A percentile compares a stretch with the other conserved stretches of the same genome.
Evolutionary conservation across 2,888 invertebrate species (phyloP).

Genomic region (Heterodera filipjevi): DNA sequence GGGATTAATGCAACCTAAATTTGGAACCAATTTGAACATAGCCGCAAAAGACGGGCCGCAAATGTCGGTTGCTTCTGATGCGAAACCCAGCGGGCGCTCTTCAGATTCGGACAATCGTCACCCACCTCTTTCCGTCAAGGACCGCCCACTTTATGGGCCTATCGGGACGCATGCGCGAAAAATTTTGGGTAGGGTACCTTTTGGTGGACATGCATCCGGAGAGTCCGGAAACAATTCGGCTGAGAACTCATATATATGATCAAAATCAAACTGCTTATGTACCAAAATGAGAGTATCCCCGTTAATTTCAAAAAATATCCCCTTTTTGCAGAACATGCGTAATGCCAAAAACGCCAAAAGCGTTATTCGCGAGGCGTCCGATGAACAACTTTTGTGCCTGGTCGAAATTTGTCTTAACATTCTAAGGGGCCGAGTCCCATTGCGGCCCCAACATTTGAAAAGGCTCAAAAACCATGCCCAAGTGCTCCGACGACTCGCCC

Average conservation of each 20-base stretch:
- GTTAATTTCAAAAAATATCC: neutral
- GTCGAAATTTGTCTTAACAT: no score
- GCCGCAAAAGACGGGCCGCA: no score
- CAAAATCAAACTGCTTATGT: neutral
- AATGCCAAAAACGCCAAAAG: neutral
- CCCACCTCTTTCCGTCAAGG: constrained; percentile 30
- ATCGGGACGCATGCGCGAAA: constrained; percentile 16
- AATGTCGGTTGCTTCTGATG: constrained; percentile 34
- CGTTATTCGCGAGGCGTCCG: neutral
- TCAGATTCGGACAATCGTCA: constrained; percentile 26
- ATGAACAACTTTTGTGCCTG: constrained; percentile 21
- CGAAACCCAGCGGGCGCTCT: constrained; percentile 32
- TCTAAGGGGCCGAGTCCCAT: no score
- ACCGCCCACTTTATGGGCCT: constrained; percentile 27
- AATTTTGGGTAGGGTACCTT: constrained; percentile 31
- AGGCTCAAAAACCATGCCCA: neutral
- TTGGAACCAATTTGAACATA: no score
- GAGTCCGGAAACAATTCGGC: constrained; percentile 11
- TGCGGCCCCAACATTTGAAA: neutral
- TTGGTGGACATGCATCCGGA: constrained; percentile 31
- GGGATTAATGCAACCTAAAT: no score
- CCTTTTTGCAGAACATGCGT: neutral
- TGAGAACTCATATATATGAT: constrained; percentile 35
- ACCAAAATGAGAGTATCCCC: neutral
- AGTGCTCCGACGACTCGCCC: neutral